Conservation (phyloP, 2,113 vertebrate genomes). For the Odontesthes bonariensis region DNA sequence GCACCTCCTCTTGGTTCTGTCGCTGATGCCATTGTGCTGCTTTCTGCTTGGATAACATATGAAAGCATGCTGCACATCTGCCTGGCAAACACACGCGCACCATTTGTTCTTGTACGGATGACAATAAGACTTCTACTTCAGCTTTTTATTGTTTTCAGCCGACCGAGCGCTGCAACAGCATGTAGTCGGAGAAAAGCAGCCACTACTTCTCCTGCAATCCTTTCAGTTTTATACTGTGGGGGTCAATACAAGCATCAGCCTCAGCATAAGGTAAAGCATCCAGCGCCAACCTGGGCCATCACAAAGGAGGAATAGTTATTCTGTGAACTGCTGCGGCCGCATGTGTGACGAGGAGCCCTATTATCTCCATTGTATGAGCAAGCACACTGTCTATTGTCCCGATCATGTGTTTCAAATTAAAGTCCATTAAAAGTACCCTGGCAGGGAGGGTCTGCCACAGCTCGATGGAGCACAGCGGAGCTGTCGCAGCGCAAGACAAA, state of each 20-base stretch:
- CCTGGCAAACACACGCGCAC: conserved; percentile 4
- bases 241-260: not conserved
- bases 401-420: conserved; percentile 71
- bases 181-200: conserved; percentile 4
- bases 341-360: conserved; percentile 28
- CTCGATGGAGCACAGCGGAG: conserved; percentile 39
- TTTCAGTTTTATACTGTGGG: not conserved
- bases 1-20: conserved; percentile 22
- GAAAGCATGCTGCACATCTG: conserved; percentile 35
- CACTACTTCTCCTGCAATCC: not conserved
- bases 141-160: conserved; percentile 10
- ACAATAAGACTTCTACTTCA: conserved; percentile 9
- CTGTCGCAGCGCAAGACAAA: conserved; percentile 59
- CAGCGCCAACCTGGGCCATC: conserved; percentile 3
- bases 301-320: conserved; percentile 45
- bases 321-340: conserved; percentile 27
- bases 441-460: conserved; percentile 34
- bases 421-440: conserved; percentile 61
- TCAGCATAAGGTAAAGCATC: conserved; percentile 3
- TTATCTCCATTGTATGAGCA: conserved; percentile 49
- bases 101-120: conserved; percentile 4
- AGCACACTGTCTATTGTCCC: conserved; percentile 44
- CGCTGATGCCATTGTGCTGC: conserved; percentile 20
- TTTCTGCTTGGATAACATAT: conserved; percentile 41
- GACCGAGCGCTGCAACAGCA: conserved; percentile 8